These are phyloP conservation scores for Falco naumanni DNA, from an alignment of 2,797 vertebrate genomes.

Conservation along the genomic window DNA sequence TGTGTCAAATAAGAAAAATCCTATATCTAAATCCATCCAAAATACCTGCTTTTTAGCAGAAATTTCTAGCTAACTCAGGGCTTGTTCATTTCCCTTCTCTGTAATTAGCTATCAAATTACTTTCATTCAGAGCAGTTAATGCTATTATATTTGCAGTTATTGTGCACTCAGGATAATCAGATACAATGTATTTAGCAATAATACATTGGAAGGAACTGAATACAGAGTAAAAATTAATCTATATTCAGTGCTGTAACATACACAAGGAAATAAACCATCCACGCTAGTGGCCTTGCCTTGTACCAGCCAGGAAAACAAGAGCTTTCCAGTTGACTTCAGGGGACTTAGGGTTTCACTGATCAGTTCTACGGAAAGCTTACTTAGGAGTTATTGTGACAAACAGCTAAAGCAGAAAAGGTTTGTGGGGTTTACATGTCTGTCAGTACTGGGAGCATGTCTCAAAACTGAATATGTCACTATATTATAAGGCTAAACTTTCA, in stretches of 20 bases:
- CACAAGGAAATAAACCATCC: background rate
- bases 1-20: conserved; percentile 3
- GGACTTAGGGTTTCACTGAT: background rate
- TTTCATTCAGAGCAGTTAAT: background rate
- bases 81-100: background rate
- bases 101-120: conserved; percentile 2
- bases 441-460: background rate
- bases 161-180: background rate
- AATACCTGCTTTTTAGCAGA: background rate
- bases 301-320: background rate
- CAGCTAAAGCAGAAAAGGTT: background rate
- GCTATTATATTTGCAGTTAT: background rate
- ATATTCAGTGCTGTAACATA: background rate
- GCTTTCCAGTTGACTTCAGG: background rate
- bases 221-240: background rate
- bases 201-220: background rate
- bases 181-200: background rate
- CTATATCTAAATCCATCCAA: background rate
- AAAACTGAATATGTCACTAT: background rate
- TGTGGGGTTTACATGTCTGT: background rate
- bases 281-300: background rate
- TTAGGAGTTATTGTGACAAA: background rate
- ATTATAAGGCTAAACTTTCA: background rate
- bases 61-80: background rate
- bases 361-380: background rate